These are phyloP conservation scores for Melanophora roralis DNA, from an alignment of 2,888 invertebrate genomes.

Conservation along the genomic window DNA sequence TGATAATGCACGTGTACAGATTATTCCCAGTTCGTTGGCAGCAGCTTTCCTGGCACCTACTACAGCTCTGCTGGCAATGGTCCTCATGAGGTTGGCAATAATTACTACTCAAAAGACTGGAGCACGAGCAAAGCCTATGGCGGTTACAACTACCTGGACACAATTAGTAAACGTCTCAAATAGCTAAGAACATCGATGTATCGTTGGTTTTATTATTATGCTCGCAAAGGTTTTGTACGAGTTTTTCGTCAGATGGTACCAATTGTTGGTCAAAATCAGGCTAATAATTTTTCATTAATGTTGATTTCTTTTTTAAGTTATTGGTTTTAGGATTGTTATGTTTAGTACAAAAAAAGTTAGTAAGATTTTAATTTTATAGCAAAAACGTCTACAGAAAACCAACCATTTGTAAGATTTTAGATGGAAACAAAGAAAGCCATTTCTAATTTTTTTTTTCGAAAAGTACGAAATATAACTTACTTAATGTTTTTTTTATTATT, in stretches of 20 bases:
- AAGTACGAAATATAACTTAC: too few relatives aligned
- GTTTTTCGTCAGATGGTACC: slow-evolving; percentile 55
- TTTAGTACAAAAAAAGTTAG: background rate
- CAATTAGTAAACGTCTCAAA: slow-evolving; percentile 71
- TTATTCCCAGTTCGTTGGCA: slow-evolving; percentile 74
- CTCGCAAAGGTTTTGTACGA: slow-evolving; percentile 58
- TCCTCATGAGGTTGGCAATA: slow-evolving; percentile 69
- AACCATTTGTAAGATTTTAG: too few relatives aligned
- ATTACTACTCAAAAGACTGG: slow-evolving; percentile 73
- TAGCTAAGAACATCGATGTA: slow-evolving; percentile 54
- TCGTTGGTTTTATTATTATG: slow-evolving; percentile 49
- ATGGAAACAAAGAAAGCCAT: too few relatives aligned
- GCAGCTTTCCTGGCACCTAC: slow-evolving; percentile 69
- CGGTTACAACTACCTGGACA: slow-evolving; percentile 72
- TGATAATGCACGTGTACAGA: slow-evolving; percentile 65
- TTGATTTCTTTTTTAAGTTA: slow-evolving; percentile 33
- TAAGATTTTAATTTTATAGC: too few relatives aligned
- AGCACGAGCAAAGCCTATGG: slow-evolving; percentile 72
- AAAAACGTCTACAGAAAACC: too few relatives aligned
- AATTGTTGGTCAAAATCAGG: slow-evolving; percentile 46
- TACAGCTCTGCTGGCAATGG: slow-evolving; percentile 66
- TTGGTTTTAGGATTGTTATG: slow-evolving; percentile 5
- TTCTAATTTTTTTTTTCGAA: too few relatives aligned
- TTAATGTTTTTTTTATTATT: too few relatives aligned
- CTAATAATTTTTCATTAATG: slow-evolving; percentile 7